phyloP scores from a whole-genome alignment of 2,888 invertebrate species.

The Bruchidius siliquastri region DNA sequence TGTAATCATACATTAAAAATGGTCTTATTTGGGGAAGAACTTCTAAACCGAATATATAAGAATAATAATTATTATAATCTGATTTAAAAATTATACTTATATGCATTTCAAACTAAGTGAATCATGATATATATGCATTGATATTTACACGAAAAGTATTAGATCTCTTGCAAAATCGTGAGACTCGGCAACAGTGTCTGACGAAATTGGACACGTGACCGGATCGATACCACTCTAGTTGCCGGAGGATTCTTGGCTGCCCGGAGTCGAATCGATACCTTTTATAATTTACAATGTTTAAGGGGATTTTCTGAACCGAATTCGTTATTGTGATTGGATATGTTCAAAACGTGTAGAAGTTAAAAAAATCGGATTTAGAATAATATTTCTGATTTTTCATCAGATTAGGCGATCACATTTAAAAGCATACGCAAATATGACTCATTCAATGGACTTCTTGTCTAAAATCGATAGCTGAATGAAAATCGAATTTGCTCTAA shows the following conservation, averaged over 20 bases:
- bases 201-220: conserved; percentile 25
- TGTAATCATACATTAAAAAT: no score
- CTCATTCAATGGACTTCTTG: neutral
- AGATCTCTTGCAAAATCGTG: neutral
- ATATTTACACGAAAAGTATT: neutral
- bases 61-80: no score
- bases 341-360: neutral
- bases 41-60: no score
- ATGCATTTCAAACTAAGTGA: no score
- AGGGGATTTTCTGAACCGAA: neutral
- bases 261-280: neutral
- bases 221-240: conserved; percentile 27
- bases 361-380: neutral
- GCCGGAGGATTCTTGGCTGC: neutral
- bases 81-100: no score
- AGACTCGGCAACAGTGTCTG: neutral
- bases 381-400: neutral
- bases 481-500: no score
- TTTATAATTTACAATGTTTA: conserved; percentile 1
- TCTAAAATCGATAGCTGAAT: no score
- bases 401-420: neutral
- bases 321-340: neutral
- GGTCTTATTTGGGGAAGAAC: no score
- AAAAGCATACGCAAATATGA: neutral
- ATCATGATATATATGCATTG: no score